phyloP scores from a whole-genome alignment of 2,888 invertebrate genomes.

The Dicyrtomina minuta region DNA sequence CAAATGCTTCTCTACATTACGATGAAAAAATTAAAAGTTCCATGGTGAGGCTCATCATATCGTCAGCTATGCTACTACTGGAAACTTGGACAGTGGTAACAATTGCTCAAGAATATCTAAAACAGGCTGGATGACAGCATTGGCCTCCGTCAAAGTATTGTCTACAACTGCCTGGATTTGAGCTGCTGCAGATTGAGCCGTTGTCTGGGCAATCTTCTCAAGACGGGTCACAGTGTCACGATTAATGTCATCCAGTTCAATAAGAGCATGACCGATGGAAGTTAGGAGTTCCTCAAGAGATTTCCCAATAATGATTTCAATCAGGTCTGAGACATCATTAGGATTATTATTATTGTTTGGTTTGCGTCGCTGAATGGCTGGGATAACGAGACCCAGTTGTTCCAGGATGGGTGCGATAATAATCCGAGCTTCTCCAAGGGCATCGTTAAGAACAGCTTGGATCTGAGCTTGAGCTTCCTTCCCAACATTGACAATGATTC shows the following conservation, averaged over 20 bases:
- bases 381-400: not conserved
- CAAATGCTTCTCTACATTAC: too few relatives aligned
- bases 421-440: not conserved
- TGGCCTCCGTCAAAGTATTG: not conserved
- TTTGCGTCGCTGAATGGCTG: not conserved
- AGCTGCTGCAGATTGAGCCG: not conserved
- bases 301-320: constrained; percentile 15
- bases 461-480: not conserved
- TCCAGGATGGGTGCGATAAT: not conserved
- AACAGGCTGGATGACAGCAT: not conserved
- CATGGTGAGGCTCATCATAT: too few relatives aligned
- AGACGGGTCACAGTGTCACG: not conserved
- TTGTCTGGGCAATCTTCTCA: not conserved
- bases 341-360: not conserved
- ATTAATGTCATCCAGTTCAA: not conserved
- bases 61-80: too few relatives aligned
- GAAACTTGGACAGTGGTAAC: not conserved
- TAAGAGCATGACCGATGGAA: not conserved
- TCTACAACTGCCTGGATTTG: not conserved
- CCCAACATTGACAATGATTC: not conserved
- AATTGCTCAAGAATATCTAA: not conserved
- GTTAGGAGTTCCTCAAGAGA: constrained; percentile 5
- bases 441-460: not conserved
- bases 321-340: constrained; percentile 7
- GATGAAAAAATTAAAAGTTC: too few relatives aligned